Base-by-base conservation (phyloP, 2,113 vertebrate genomes). In the Empidonax alnorum region DNA sequence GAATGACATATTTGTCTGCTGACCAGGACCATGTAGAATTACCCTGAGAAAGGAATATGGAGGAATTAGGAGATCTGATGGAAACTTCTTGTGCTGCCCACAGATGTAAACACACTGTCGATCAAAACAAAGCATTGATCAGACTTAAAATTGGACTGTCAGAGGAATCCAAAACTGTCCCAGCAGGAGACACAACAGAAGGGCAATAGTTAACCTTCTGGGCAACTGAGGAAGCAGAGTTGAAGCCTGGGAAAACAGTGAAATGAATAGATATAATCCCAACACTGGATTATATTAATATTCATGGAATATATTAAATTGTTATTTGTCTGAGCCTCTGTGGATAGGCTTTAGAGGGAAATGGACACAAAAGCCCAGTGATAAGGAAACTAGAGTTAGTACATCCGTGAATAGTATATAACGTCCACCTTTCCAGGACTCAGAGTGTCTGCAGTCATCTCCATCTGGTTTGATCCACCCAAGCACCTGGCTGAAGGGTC, bases 401-500 rank as follows among this genome's bases (percentile, higher is more conserved):
- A 73, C 14, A 56, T 22, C 27, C 20, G 5, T 69, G 31, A 65
- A 30, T 41, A 69, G 62, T 15, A 75, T 90, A 59, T 8, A 31
- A 5, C 19, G 14, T 19, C 21, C 14, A 35, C 7, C 27, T 35
- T 68, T 55, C 46, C 17, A 41, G 37, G 23, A 8, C 0, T 0
- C 31, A 13, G 7, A 4, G 4, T 14, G 31, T 46, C 28, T 72
- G 58, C 22, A 6, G 37, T 31, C 35, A 49, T 28, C 14, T 27
- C 50, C 22, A 15, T 52, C 55, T 49, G 22, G 6, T 72, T 71
- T 93, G 7, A 35, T 59, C 63, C 4, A 0, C 24, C 14, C 22
- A 27, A 31, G 10, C n/a, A 25, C 20, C 31, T 69, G 20, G 5
- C 46, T 77, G 50, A 69, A 84, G 55, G 24, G 19, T 7, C 8